A percentile compares a stretch with the other conserved stretches of the same genome.
phyloP scores from a whole-genome alignment of 2,113 vertebrate genomes.

The Nipponia nippon region DNA sequence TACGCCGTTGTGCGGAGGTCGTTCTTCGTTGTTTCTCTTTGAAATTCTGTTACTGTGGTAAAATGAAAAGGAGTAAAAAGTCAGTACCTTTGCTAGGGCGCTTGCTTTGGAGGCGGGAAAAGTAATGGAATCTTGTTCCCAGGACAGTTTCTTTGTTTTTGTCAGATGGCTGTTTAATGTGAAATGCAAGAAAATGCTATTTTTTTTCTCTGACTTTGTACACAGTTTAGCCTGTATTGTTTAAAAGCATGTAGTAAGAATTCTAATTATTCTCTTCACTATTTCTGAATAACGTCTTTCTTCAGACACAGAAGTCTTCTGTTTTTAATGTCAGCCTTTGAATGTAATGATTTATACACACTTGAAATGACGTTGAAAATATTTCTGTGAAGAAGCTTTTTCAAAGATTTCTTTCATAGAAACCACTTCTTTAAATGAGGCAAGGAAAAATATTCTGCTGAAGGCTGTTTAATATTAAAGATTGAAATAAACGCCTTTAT shows the following conservation, averaged over 20 bases:
- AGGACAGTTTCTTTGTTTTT: conserved; percentile 23
- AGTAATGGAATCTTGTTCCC: conserved; percentile 7
- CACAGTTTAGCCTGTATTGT: conserved; percentile 23
- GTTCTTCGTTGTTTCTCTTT: neutral
- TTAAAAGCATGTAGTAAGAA: conserved; percentile 23
- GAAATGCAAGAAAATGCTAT: neutral
- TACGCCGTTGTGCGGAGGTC: rapidly evolving
- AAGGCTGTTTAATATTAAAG: neutral
- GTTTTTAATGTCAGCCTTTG: conserved; percentile 26
- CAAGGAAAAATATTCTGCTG: neutral
- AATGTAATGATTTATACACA: conserved; percentile 12
- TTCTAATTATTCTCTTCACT: conserved; percentile 30
- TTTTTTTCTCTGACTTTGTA: neutral
- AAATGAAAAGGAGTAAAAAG: neutral
- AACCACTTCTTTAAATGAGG: neutral
- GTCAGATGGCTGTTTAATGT: neutral
- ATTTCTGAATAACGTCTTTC: conserved; percentile 24
- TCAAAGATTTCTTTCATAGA: neutral
- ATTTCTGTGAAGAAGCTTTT: neutral
- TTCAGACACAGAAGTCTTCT: conserved; percentile 18
- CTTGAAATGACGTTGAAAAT: neutral
- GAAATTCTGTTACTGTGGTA: neutral
- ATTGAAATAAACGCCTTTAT: neutral
- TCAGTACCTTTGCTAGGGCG: neutral
- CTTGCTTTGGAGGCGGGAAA: neutral